Conservation (phyloP, 2,113 vertebrate genomes). For the Neoarius graeffei region DNA sequence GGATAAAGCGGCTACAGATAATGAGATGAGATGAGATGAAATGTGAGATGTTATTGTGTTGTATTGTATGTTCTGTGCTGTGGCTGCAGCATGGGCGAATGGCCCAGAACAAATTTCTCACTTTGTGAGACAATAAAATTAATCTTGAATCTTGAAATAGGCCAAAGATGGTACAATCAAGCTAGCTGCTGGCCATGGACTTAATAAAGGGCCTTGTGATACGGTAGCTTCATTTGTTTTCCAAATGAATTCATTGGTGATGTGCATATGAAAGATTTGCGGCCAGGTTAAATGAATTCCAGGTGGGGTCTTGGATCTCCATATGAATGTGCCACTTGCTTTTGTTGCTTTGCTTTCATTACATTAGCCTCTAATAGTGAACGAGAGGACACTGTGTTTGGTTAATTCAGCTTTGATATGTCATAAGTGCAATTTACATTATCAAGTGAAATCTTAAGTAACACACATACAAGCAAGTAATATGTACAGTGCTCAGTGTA, state of each 20-base stretch:
- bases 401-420: conserved; percentile 26
- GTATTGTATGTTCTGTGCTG: too few relatives aligned
- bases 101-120: too few relatives aligned
- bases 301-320: conserved; percentile 12
- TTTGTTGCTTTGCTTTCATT: conserved; percentile 18
- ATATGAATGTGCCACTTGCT: conserved; percentile 19
- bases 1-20: too few relatives aligned
- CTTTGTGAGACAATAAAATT: too few relatives aligned
- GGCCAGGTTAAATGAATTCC: conserved; percentile 2
- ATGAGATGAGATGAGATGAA: too few relatives aligned
- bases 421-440: neutral
- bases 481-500: too few relatives aligned
- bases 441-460: neutral
- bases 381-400: neutral
- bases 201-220: conserved; percentile 29
- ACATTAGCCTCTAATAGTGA: neutral
- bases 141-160: too few relatives aligned
- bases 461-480: too few relatives aligned
- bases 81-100: too few relatives aligned
- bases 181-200: neutral
- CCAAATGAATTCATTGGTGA: conserved; percentile 36
- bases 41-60: too few relatives aligned
- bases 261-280: conserved; percentile 17
- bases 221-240: conserved; percentile 42
- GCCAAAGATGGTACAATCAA: conserved; percentile 16